Evolutionary conservation across 1,140 invertebrate genomes (phyloP).

Genomic region (Pseudachorutes palmiensis): DNA sequence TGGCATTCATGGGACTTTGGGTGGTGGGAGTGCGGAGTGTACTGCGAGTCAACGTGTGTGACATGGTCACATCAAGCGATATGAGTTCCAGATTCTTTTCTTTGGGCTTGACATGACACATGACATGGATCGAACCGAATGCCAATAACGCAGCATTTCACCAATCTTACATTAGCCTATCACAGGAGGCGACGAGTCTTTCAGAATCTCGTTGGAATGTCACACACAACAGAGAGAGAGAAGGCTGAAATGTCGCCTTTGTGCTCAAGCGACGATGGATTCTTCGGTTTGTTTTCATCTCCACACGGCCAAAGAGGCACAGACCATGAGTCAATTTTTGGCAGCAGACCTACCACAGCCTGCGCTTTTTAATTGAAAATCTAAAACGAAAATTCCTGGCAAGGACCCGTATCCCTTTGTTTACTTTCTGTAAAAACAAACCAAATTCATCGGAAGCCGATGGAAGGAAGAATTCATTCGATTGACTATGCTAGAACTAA

Average conservation of each 20-base stretch:
- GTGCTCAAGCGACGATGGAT: neutral
- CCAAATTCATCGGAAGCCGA: too few species aligned
- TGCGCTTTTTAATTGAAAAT: too few species aligned
- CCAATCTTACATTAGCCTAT: neutral
- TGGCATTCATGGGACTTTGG: neutral
- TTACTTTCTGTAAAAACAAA: too few species aligned
- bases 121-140: neutral
- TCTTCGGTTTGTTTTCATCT: too few species aligned
- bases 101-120: neutral
- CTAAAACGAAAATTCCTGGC: too few species aligned
- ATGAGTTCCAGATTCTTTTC: neutral
- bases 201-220: neutral
- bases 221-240: neutral
- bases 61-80: neutral
- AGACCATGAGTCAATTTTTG: neutral
- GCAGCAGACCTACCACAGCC: neutral
- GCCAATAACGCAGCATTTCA: neutral
- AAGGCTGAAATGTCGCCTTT: neutral
- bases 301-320: neutral
- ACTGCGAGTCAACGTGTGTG: neutral
- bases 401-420: too few species aligned
- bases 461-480: too few species aligned
- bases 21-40: neutral
- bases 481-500: too few species aligned
- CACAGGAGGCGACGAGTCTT: neutral